Percentiles rank a stretch among this genome's conserved stretches.
These are phyloP conservation scores for Cydia fagiglandana DNA, from an alignment of 1,140 invertebrate genomes.

Conservation along the genomic window DNA sequence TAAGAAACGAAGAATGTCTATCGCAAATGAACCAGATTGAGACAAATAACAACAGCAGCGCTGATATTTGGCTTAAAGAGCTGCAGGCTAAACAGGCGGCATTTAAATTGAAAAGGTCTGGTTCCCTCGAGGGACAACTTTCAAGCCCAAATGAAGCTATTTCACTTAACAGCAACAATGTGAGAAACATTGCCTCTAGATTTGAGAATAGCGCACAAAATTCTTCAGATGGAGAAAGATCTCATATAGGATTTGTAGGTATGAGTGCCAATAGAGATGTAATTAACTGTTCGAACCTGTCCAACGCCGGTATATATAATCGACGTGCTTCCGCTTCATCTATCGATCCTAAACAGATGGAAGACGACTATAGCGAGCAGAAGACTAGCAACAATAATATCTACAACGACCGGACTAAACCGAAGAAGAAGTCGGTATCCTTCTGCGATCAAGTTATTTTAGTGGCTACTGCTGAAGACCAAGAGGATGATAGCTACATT, in stretches of 20 bases:
- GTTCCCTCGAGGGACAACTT: conserved; percentile 66
- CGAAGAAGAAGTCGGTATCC: conserved; percentile 95
- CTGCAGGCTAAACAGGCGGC: conserved; percentile 88
- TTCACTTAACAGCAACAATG: conserved; percentile 75
- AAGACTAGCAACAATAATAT: conserved; percentile 44
- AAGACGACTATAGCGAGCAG: conserved; percentile 69
- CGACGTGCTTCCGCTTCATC: conserved; percentile 72
- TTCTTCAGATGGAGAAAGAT: conserved; percentile 54
- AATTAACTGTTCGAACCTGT: conserved; percentile 69
- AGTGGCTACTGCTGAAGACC: conserved; percentile 94
- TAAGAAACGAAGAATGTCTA: conserved; percentile 75
- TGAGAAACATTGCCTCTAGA: conserved; percentile 89
- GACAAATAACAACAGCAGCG: conserved; percentile 64
- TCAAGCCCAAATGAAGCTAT: conserved; percentile 48
- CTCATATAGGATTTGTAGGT: conserved; percentile 63
- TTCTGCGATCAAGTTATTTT: conserved; percentile 96
- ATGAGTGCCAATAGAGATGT: conserved; percentile 68
- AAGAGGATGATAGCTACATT: conserved; percentile 93
- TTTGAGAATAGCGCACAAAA: conserved; percentile 85
- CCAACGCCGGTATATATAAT: conserved; percentile 57
- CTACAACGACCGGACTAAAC: conserved; percentile 76
- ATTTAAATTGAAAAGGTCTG: conserved; percentile 80
- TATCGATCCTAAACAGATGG: conserved; percentile 71
- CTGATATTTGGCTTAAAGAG: conserved; percentile 87
- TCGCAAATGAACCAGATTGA: conserved; percentile 58